Evolutionary conservation across 2,113 vertebrate genomes (phyloP).

Genomic region (Dermatemys mawii): DNA sequence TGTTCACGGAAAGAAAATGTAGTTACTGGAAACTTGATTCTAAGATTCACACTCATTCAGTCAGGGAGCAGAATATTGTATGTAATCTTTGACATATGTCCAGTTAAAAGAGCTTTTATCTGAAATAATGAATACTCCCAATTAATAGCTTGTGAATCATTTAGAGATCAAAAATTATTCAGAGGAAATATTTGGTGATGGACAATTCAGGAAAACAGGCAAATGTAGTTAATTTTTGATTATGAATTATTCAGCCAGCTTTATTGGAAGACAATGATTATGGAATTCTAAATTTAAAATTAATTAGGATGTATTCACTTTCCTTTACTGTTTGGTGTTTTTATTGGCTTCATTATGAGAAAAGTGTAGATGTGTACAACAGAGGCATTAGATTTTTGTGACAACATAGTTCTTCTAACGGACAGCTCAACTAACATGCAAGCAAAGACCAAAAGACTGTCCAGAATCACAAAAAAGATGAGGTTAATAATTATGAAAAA

Average conservation of each 20-base stretch:
- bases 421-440: background rate
- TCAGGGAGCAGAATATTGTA: background rate
- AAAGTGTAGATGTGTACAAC: background rate
- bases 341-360: constrained; percentile 42
- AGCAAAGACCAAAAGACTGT: background rate
- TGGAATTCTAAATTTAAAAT: constrained; percentile 59
- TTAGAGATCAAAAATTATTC: background rate
- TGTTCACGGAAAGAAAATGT: background rate
- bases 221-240: constrained; percentile 33
- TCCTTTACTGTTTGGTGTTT: constrained; percentile 36
- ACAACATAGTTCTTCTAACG: background rate
- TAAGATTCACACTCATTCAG: background rate
- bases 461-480: background rate
- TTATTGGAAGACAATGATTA: constrained; percentile 35
- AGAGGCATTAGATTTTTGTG: background rate
- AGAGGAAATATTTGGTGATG: background rate
- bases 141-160: background rate
- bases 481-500: background rate
- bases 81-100: background rate
- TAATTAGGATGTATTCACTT: constrained; percentile 53
- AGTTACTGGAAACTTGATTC: background rate
- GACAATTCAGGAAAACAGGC: constrained; percentile 34
- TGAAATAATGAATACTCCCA: background rate
- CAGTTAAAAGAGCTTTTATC: background rate
- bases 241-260: constrained; percentile 65